phyloP scores from a whole-genome alignment of 2,888 invertebrate genomes.

The Dilophus febrilis region DNA sequence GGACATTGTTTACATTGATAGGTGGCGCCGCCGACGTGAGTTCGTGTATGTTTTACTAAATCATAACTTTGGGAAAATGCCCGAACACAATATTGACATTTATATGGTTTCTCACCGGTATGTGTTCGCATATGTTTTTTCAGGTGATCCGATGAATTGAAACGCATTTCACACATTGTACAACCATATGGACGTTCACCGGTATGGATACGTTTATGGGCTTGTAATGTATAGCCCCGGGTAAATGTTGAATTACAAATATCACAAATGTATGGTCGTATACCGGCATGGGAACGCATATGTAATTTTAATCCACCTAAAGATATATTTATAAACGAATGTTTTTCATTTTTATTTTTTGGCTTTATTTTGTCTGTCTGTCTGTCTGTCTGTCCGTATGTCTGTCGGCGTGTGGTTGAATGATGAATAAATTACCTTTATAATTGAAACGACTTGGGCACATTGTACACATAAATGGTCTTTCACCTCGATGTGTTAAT shows the following conservation, averaged over 20 bases:
- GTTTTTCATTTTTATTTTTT: too few species aligned
- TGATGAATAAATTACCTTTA: slow-evolving; percentile 33
- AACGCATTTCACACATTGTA: slow-evolving; percentile 34
- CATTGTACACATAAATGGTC: slow-evolving; percentile 35
- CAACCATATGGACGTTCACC: slow-evolving; percentile 37
- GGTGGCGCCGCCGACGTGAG: slow-evolving; percentile 36
- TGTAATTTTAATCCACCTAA: slow-evolving; percentile 34
- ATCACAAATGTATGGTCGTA: slow-evolving; percentile 42
- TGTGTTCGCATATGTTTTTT: slow-evolving; percentile 39
- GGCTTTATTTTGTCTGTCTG: too few species aligned
- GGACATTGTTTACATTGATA: slow-evolving; percentile 31
- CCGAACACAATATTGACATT: slow-evolving; percentile 35
- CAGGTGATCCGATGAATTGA: slow-evolving; percentile 36
- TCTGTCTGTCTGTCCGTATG: too few species aligned
- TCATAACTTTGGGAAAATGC: slow-evolving; percentile 41
- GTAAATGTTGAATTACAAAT: slow-evolving; percentile 42
- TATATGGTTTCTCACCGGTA: slow-evolving; percentile 39
- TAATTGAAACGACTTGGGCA: slow-evolving; percentile 40
- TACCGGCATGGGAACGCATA: slow-evolving; percentile 7
- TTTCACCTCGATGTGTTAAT: slow-evolving; percentile 36
- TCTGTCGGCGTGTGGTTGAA: too few species aligned
- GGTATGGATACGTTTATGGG: slow-evolving; percentile 47
- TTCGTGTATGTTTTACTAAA: slow-evolving; percentile 35
- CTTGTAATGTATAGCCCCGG: slow-evolving; percentile 38
- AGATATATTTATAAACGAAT: too few species aligned